phyloP scores from a whole-genome alignment of 1,140 invertebrate genomes.

The Drusus annulatus region DNA sequence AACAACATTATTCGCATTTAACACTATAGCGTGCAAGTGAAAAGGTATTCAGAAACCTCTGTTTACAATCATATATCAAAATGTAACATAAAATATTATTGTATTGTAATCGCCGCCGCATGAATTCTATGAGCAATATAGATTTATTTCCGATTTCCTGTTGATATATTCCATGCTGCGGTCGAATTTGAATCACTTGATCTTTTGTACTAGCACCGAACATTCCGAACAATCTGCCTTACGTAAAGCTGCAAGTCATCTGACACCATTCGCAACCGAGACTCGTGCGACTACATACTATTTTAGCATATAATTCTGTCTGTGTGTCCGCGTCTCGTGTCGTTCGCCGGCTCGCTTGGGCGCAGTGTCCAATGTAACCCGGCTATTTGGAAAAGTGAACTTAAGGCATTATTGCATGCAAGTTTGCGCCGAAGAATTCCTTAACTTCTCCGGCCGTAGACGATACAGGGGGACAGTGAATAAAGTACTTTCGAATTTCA shows the following conservation, averaged over 20 bases:
- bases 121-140: background rate
- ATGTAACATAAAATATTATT: background rate
- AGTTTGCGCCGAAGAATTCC: background rate
- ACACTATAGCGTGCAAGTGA: too few species aligned
- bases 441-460: background rate
- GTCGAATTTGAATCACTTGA: slow-evolving; percentile 1
- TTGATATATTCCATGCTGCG: background rate
- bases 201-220: background rate
- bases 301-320: background rate
- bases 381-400: background rate
- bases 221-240: background rate
- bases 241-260: slow-evolving; percentile 15
- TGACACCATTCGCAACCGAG: slow-evolving; percentile 22
- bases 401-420: background rate
- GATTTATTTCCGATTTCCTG: background rate
- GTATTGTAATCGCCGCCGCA: background rate
- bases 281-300: slow-evolving; percentile 11
- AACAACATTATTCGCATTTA: too few species aligned
- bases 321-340: background rate
- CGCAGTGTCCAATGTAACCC: background rate
- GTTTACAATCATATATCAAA: too few species aligned
- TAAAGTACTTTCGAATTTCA: too few species aligned
- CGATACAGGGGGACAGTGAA: background rate
- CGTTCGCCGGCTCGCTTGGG: background rate
- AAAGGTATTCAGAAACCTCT: too few species aligned